Evolutionary conservation across 2,797 vertebrate genomes (phyloP), one percentile per base, ranked within the genome.

Genomic region (Chloroceryle amazona): DNA sequence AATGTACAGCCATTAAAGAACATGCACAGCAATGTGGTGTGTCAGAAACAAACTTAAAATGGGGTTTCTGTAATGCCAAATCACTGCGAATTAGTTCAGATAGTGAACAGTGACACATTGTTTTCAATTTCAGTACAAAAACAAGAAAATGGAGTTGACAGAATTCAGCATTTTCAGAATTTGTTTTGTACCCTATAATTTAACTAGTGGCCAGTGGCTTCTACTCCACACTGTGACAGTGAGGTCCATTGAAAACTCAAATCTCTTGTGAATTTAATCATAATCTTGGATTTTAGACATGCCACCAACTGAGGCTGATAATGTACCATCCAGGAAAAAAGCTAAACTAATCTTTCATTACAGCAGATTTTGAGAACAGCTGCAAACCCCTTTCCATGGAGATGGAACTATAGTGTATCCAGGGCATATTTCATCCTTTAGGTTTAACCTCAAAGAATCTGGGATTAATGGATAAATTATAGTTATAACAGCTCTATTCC

Each of bases 41-140:
- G 76, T 92, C 87, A 96, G 92, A 83, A 84, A 66, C 52, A 26
- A 96, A 86, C 67, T 76, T 81, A 68, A 96, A 97, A 94, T 85
- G 78, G 51, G 78, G 72, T 76, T 97, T 93, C 92, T 94, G 67
- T 76, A 79, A 73, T 83, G 80, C 63, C 6, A 9, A 70, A 76
- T 87, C 87, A 80, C 89, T 15, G 37, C 63, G 13, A 95, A 78
- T 95, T 95, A 92, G 13, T 70, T 89, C 41, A 80, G 52, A 67
- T n/a, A 89, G 83, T 42, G 94, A 93, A 62, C 78, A 39, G 13
- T 52, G 81, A 57, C 42, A 84, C 66, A 78, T 35, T 94, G 83
- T 39, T 82, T 89, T 92, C 74, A 46, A 91, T 93, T 80, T 84
- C 67, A 74, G 55, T 67, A 82, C 73, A 66, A 86, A 96, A 86